These are phyloP conservation scores for Orussus abietinus DNA, from an alignment of 1,140 invertebrate species.

Conservation along the genomic window DNA sequence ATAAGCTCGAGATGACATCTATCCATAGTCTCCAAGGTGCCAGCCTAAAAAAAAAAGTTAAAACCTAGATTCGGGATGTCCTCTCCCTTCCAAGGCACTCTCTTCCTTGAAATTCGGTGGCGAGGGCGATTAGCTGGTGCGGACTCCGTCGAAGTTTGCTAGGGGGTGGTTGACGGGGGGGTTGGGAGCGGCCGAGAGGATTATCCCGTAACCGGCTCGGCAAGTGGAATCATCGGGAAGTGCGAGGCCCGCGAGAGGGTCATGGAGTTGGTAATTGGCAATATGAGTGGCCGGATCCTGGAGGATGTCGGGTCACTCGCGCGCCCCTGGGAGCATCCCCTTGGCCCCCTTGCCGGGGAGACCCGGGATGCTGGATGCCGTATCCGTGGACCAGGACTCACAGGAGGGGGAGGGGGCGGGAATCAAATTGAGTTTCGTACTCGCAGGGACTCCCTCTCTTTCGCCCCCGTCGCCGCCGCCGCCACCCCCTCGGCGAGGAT, in stretches of 20 bases:
- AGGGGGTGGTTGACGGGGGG: no score
- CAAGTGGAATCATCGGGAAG: conserved; percentile 38
- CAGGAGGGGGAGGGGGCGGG: conserved; percentile 33
- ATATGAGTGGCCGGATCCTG: conserved; percentile 52
- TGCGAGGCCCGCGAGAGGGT: conserved; percentile 37
- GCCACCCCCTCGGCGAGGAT: no score
- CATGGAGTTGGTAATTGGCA: conserved; percentile 53
- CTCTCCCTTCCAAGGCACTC: no score
- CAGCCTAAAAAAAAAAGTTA: no score
- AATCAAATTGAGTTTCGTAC: conserved; percentile 53
- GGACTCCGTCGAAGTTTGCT: no score
- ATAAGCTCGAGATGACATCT: no score
- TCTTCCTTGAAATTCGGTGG: no score
- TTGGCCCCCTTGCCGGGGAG: conserved; percentile 42
- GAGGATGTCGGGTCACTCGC: conserved; percentile 51
- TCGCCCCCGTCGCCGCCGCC: no score
- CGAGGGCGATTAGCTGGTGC: no score
- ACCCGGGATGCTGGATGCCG: conserved; percentile 8
- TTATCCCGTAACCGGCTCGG: conserved; percentile 36
- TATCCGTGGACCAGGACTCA: conserved; percentile 20
- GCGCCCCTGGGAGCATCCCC: conserved; percentile 45
- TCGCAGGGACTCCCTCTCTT: conserved; percentile 39
- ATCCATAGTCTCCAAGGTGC: no score
- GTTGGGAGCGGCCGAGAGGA: no score
- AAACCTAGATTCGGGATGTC: no score